phyloP scores from a whole-genome alignment of 2,888 invertebrate genomes.

The Urechis unicinctus region DNA sequence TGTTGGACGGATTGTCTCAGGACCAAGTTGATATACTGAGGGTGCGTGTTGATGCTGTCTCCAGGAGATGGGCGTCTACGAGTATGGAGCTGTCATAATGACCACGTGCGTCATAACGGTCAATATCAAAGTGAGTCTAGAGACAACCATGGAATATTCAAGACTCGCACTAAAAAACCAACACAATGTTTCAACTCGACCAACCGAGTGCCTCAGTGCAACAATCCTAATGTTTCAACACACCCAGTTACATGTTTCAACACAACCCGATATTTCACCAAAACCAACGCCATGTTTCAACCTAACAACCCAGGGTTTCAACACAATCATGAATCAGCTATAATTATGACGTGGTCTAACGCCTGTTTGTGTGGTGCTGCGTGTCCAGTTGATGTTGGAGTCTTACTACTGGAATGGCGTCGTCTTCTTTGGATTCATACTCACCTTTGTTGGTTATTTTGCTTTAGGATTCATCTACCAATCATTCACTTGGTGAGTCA shows the following conservation, averaged over 20 bases:
- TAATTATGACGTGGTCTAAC: too few species aligned
- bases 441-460: slow-evolving; percentile 34
- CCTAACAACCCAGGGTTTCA: too few species aligned
- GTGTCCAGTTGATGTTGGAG: slow-evolving; percentile 35
- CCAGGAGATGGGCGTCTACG: slow-evolving; percentile 33
- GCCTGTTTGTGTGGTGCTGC: background rate
- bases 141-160: background rate
- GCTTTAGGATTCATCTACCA: slow-evolving; percentile 31
- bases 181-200: too few species aligned
- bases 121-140: slow-evolving; percentile 14
- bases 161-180: background rate
- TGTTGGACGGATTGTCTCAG: too few species aligned
- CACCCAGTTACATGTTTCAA: too few species aligned
- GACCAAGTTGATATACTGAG: too few species aligned
- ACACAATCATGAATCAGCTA: too few species aligned
- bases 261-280: too few species aligned
- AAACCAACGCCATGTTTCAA: too few species aligned
- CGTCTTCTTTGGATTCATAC: slow-evolving; percentile 28
- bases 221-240: too few species aligned
- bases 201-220: too few species aligned
- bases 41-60: slow-evolving; percentile 8
- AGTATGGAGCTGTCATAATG: slow-evolving; percentile 20
- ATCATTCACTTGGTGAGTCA: slow-evolving; percentile 8
- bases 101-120: slow-evolving; percentile 14
- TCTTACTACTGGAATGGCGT: slow-evolving; percentile 39